A percentile compares a stretch with the other conserved stretches of the same genome.
phyloP scores from a whole-genome alignment of 2,113 vertebrate genomes.

The Melierax canorus region DNA sequence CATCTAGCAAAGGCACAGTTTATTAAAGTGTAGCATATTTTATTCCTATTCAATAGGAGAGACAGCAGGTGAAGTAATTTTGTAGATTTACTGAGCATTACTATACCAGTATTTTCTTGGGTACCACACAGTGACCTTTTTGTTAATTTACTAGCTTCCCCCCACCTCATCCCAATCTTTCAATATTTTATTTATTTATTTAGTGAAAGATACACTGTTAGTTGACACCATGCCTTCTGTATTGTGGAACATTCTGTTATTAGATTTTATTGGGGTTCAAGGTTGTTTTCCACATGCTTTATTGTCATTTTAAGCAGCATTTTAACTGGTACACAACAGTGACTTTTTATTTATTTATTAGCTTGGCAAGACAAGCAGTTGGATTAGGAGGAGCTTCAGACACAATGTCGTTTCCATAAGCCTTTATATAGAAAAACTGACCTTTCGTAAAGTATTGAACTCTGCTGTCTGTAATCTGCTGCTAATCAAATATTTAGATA shows the following conservation, averaged over 20 bases:
- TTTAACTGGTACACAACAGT: not conserved
- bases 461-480: not conserved
- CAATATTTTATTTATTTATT: not conserved
- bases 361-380: constrained; percentile 8
- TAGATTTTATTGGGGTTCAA: not conserved
- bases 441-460: not conserved
- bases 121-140: not conserved
- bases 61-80: not conserved
- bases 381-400: constrained; percentile 26
- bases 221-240: not conserved
- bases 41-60: not conserved
- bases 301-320: not conserved
- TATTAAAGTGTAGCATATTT: not conserved
- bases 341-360: constrained; percentile 13
- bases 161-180: not conserved
- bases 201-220: not conserved
- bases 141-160: not conserved
- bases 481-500: constrained; percentile 65
- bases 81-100: not conserved
- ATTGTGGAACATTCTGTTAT: not conserved
- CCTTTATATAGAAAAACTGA: not conserved
- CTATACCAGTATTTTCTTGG: not conserved
- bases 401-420: not conserved
- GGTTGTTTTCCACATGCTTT: constrained; percentile 25
- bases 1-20: not conserved